A percentile compares a stretch with the other conserved stretches of the same genome.
These are phyloP conservation scores for Beaufortia kweichowensis DNA, from an alignment of 2,113 vertebrate species.

Conservation along the genomic window DNA sequence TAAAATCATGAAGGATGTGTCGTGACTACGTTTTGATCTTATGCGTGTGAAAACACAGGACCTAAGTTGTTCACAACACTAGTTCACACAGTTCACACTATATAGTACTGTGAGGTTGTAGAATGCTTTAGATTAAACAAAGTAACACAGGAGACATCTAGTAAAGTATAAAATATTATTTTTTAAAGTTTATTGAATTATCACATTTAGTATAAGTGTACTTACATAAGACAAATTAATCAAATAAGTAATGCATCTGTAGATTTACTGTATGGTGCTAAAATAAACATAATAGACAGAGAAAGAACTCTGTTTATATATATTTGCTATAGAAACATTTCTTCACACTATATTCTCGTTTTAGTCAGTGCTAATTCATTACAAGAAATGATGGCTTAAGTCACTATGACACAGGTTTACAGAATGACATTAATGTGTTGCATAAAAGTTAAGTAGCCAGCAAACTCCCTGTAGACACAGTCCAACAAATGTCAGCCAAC, in stretches of 20 bases:
- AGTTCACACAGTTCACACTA: background rate
- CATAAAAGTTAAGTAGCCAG: conserved; percentile 48
- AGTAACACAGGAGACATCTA: background rate
- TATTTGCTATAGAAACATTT: conserved; percentile 5
- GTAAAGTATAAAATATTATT: conserved; percentile 22
- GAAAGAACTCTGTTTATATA: background rate
- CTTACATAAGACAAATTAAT: background rate
- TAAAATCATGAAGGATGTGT: conserved; percentile 34
- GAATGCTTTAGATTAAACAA: background rate
- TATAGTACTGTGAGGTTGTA: conserved; percentile 14
- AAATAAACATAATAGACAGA: conserved; percentile 6
- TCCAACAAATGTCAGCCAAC: conserved; percentile 30
- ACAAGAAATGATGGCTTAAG: background rate
- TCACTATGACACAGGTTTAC: background rate
- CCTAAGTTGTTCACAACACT: too few relatives aligned
- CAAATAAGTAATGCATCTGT: background rate
- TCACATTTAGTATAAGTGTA: background rate
- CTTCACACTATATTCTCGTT: background rate
- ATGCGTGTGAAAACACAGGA: conserved; percentile 5
- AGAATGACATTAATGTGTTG: conserved; percentile 40
- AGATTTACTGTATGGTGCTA: conserved; percentile 1
- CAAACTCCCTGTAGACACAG: conserved; percentile 40
- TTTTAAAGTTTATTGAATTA: conserved; percentile 5
- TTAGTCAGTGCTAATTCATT: background rate
- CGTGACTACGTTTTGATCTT: background rate